Percentiles rank a stretch among this genome's conserved stretches.
Evolutionary conservation across 1,140 invertebrate species (phyloP).

Genomic region (Hormaphis cornu): DNA sequence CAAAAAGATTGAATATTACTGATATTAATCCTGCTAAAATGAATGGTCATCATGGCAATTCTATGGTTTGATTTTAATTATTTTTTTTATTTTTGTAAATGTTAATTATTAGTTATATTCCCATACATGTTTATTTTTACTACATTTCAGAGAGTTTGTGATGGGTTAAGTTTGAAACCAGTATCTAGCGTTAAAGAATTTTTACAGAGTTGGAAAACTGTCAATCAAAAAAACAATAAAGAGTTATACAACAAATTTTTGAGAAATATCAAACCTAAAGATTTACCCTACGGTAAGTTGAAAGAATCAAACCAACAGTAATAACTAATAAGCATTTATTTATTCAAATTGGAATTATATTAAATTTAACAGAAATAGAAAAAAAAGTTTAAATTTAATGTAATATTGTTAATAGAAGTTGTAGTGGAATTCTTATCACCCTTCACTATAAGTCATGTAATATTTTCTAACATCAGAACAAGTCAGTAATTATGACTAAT

Average conservation of each 20-base stretch:
- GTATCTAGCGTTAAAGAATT: conserved; percentile 18
- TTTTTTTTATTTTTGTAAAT: background rate
- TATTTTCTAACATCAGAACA: no score
- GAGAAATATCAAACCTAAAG: conserved; percentile 14
- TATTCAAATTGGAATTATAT: no score
- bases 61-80: background rate
- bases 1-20: conserved; percentile 3
- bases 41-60: conserved; percentile 10
- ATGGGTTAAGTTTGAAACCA: background rate
- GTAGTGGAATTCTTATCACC: no score
- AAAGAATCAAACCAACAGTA: background rate
- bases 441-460: no score
- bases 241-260: background rate
- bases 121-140: background rate
- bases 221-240: conserved; percentile 9
- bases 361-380: no score
- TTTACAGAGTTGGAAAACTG: conserved; percentile 9
- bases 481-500: no score
- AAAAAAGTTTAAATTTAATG: no score
- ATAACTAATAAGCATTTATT: no score
- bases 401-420: no score
- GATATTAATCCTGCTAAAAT: conserved; percentile 3
- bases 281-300: conserved; percentile 13
- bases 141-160: background rate
- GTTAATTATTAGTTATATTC: background rate